phyloP scores from a whole-genome alignment of 2,888 invertebrate genomes.

The Cataglyphis livida region DNA sequence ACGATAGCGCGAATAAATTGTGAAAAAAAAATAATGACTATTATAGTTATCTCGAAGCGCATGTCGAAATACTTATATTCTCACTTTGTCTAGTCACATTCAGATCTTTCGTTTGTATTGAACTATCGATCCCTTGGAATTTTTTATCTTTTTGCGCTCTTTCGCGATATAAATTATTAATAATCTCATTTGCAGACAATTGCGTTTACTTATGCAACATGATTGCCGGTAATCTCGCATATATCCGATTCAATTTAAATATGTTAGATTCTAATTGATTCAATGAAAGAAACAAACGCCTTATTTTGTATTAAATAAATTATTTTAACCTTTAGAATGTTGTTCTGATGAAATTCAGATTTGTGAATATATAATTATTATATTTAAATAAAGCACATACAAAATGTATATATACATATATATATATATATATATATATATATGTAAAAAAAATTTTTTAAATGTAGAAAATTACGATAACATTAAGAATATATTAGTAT shows the following conservation, averaged over 20 bases:
- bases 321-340: neutral
- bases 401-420: neutral
- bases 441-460: too few relatives aligned
- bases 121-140: conserved; percentile 19
- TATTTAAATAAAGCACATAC: too few relatives aligned
- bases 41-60: neutral
- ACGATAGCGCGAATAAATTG: neutral
- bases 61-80: neutral
- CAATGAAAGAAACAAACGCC: neutral
- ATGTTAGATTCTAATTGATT: neutral
- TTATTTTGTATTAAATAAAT: conserved; percentile 11
- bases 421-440: neutral
- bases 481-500: too few relatives aligned
- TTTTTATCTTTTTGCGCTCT: neutral
- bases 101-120: neutral
- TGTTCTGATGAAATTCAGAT: neutral
- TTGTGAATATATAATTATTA: neutral
- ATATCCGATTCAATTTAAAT: neutral
- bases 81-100: neutral
- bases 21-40: neutral
- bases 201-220: neutral
- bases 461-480: too few relatives aligned
- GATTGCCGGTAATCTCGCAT: neutral
- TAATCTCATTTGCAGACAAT: conserved; percentile 14
- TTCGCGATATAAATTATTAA: conserved; percentile 10